phyloP scores from a whole-genome alignment of 2,113 vertebrate species.

The Pituophis catenifer region DNA sequence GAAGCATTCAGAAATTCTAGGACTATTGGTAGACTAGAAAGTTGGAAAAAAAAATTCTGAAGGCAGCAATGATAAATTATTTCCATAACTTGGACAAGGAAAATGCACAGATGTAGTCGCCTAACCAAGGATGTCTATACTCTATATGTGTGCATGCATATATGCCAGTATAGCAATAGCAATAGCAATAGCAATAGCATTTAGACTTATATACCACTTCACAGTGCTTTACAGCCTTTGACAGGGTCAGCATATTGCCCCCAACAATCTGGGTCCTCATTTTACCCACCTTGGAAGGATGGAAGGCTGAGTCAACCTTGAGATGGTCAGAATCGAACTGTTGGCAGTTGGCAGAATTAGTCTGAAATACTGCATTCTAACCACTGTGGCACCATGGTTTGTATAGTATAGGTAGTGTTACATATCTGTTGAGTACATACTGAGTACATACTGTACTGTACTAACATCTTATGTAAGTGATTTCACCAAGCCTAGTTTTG shows the following conservation, averaged over 20 bases:
- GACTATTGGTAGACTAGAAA: neutral
- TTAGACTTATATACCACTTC: neutral
- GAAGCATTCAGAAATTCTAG: neutral
- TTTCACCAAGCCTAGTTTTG: neutral
- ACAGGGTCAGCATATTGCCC: neutral
- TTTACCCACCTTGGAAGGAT: neutral
- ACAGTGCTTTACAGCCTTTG: neutral
- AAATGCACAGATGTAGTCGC: neutral
- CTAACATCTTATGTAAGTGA: neutral
- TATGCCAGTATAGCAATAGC: neutral
- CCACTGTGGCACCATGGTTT: neutral
- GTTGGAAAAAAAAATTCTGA: neutral
- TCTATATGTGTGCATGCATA: neutral
- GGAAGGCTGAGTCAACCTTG: neutral
- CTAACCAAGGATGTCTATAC: neutral
- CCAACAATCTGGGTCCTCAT: neutral
- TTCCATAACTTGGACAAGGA: neutral
- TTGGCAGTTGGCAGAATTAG: neutral
- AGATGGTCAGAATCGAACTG: neutral
- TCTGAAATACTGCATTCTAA: neutral
- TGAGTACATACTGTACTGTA: neutral
- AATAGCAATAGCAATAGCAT: neutral
- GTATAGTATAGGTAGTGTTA: neutral
- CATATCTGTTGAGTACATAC: neutral
- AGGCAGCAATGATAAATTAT: neutral